phyloP scores from a whole-genome alignment of 2,888 invertebrate genomes.

The Lycia hirtaria region DNA sequence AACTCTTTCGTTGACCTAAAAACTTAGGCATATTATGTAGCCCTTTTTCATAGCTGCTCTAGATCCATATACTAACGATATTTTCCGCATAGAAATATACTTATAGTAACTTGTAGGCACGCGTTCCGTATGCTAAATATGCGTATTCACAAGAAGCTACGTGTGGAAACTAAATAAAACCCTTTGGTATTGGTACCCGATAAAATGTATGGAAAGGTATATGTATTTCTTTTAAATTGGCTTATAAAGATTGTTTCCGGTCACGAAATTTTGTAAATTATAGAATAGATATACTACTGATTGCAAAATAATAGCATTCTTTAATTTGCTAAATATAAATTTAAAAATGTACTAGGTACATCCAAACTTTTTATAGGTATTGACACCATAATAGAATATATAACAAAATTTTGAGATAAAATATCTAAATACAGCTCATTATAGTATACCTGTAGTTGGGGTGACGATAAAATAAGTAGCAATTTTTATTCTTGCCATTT shows the following conservation, averaged over 20 bases:
- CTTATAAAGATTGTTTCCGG: neutral
- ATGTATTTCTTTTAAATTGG: neutral
- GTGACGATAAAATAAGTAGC: too few species aligned
- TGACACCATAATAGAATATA: too few species aligned
- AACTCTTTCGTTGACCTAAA: neutral
- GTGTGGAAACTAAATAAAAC: constrained; percentile 22
- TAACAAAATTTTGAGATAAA: too few species aligned
- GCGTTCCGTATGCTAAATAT: constrained; percentile 11
- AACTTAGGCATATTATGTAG: constrained; percentile 8
- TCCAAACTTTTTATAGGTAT: too few species aligned
- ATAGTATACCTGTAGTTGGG: too few species aligned
- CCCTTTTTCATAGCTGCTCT: constrained; percentile 2
- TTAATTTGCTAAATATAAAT: too few species aligned
- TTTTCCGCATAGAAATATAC: constrained; percentile 21
- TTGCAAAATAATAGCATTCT: too few species aligned
- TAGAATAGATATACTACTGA: too few species aligned
- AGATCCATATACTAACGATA: constrained; percentile 3
- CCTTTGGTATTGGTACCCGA: neutral
- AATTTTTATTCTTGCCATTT: too few species aligned
- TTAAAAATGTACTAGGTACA: too few species aligned
- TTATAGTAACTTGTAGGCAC: constrained; percentile 9
- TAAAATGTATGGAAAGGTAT: constrained; percentile 8
- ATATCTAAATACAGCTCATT: too few species aligned
- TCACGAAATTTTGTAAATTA: too few species aligned
- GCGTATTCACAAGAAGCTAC: constrained; percentile 18